phyloP scores from a whole-genome alignment of 2,888 invertebrate species.

The Thysanoteuthis rhombus region DNA sequence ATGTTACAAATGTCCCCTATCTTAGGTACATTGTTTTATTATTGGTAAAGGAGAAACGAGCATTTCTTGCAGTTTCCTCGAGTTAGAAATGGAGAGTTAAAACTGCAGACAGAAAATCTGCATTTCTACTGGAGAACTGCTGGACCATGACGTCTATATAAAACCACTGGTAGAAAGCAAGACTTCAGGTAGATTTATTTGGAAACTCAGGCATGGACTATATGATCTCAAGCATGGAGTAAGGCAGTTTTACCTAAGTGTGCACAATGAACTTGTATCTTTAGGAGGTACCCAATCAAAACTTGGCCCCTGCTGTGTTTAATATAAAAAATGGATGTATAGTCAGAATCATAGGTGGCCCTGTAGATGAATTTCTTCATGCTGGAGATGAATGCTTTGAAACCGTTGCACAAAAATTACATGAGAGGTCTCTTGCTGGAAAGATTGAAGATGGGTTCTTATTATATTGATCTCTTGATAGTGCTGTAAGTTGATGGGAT shows the following conservation, averaged over 20 bases:
- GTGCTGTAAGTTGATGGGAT: too few relatives aligned
- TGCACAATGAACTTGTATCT: slow-evolving; percentile 37
- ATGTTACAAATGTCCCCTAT: too few relatives aligned
- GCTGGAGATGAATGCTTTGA: neutral
- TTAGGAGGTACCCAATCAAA: slow-evolving; percentile 39
- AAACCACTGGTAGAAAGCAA: slow-evolving; percentile 39
- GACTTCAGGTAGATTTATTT: slow-evolving; percentile 32
- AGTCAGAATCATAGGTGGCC: slow-evolving; percentile 38
- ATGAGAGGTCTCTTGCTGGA: too few relatives aligned
- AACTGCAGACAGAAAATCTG: too few relatives aligned
- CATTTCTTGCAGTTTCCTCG: too few relatives aligned
- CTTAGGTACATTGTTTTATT: too few relatives aligned
- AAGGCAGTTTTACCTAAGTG: slow-evolving; percentile 33
- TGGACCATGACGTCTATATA: slow-evolving; percentile 39
- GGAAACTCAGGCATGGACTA: slow-evolving; percentile 43
- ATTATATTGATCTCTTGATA: too few relatives aligned
- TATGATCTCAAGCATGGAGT: slow-evolving; percentile 42
- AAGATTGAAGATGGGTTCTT: too few relatives aligned
- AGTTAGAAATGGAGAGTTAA: too few relatives aligned
- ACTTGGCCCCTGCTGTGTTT: slow-evolving; percentile 43
- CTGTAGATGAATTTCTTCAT: slow-evolving; percentile 14
- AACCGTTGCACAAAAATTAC: too few relatives aligned
- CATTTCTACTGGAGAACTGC: slow-evolving; percentile 34
- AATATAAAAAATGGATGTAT: slow-evolving; percentile 25
- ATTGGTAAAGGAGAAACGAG: too few relatives aligned